Percentiles rank a stretch among this genome's conserved stretches.
These are phyloP conservation scores for Apocrypta bakeri DNA, from an alignment of 1,140 invertebrate species.

Conservation along the genomic window DNA sequence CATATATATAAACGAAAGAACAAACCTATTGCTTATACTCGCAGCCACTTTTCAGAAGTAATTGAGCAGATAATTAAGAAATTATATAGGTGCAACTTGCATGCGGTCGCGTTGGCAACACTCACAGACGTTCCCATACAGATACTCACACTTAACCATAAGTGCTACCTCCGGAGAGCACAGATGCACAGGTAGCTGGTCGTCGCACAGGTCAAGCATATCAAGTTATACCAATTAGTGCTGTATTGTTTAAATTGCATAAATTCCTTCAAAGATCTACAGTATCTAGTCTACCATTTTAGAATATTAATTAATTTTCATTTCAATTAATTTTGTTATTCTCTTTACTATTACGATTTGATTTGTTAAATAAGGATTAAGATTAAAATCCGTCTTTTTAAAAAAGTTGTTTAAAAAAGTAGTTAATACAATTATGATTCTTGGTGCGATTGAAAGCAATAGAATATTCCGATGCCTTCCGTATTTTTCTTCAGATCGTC, in stretches of 20 bases:
- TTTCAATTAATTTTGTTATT: no score
- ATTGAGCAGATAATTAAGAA: neutral
- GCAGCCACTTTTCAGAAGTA: neutral
- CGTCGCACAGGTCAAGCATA: neutral
- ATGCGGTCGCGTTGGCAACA: constrained; percentile 25
- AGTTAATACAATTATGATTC: no score
- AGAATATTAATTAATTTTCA: no score
- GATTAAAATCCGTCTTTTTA: no score
- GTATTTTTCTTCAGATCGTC: constrained; percentile 4
- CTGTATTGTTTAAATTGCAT: constrained; percentile 11
- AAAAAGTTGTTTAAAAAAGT: no score
- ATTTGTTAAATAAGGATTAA: no score
- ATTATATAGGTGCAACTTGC: neutral
- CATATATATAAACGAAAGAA: neutral
- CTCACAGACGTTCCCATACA: neutral
- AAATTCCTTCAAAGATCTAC: no score
- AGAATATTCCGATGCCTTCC: neutral
- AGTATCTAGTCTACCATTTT: no score
- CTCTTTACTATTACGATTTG: no score
- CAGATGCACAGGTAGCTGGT: neutral
- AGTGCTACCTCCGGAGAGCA: neutral
- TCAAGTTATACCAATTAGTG: constrained; percentile 28
- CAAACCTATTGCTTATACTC: no score
- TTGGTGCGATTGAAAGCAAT: neutral
- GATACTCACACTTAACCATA: no score